A percentile compares a stretch with the other conserved stretches of the same genome.
These are phyloP conservation scores for Sapajus apella DNA, from an alignment of 2,113 vertebrate genomes.

Conservation along the genomic window DNA sequence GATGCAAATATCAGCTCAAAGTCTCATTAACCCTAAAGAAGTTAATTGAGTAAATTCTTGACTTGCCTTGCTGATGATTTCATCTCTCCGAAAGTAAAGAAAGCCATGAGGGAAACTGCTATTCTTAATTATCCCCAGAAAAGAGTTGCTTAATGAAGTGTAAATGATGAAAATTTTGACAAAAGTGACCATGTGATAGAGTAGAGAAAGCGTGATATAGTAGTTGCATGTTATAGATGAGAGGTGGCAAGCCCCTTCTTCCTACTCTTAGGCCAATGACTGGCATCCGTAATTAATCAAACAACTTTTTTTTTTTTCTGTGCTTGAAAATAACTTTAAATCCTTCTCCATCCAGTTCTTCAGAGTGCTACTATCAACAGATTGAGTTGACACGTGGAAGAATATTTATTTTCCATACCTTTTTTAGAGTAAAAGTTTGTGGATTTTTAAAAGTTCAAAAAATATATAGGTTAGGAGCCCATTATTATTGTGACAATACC, in stretches of 20 bases:
- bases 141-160: not conserved
- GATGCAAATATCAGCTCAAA: not conserved
- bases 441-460: not conserved
- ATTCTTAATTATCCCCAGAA: not conserved
- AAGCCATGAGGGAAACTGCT: not conserved
- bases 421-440: not conserved
- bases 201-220: not conserved
- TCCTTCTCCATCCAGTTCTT: not conserved
- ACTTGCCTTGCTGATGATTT: not conserved
- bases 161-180: not conserved
- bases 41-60: not conserved
- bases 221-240: not conserved
- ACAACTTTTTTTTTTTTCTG: not conserved
- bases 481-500: not conserved
- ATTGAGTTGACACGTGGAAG: not conserved
- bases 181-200: not conserved
- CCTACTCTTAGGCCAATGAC: not conserved
- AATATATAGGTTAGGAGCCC: not conserved
- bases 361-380: not conserved
- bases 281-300: not conserved
- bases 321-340: not conserved
- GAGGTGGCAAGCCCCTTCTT: not conserved
- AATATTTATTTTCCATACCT: not conserved
- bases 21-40: not conserved
- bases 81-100: not conserved